phyloP scores from a whole-genome alignment of 2,888 invertebrate genomes.

The Ischnura elegans region DNA sequence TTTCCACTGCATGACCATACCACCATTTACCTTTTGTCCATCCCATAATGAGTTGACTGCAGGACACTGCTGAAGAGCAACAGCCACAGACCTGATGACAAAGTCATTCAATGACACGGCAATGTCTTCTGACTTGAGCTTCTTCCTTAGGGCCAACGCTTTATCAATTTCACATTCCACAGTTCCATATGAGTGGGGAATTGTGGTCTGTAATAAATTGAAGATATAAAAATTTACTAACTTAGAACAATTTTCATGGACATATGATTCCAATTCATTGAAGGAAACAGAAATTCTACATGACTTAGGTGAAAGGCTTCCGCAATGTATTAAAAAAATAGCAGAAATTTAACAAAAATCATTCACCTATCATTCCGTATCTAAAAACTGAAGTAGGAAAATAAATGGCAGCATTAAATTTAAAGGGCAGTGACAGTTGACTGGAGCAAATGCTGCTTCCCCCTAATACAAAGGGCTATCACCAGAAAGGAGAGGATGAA shows the following conservation, averaged over 20 bases:
- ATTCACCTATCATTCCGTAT: no score
- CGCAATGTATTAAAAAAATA: no score
- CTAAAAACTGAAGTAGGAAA: no score
- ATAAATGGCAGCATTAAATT: no score
- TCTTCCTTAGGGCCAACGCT: constrained; percentile 79
- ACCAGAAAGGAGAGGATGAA: no score
- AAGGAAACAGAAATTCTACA: no score
- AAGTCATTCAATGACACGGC: constrained; percentile 85
- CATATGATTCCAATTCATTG: neutral
- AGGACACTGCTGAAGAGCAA: constrained; percentile 80
- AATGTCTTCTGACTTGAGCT: constrained; percentile 79
- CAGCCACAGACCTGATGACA: constrained; percentile 83
- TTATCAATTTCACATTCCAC: constrained; percentile 80
- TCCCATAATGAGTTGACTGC: constrained; percentile 78
- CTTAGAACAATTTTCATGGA: neutral
- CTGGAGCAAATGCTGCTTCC: no score
- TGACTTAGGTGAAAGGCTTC: no score
- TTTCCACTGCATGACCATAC: no score
- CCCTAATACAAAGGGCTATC: no score
- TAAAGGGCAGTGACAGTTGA: no score
- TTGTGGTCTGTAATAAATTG: constrained; percentile 79
- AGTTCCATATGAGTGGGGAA: constrained; percentile 85
- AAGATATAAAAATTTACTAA: constrained; percentile 58
- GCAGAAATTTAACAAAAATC: no score
- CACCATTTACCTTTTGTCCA: constrained; percentile 76